Evolutionary conservation across 2,113 vertebrate species (phyloP), one percentile per base, ranked within the genome.

Genomic region (Ardeotis arabs): DNA sequence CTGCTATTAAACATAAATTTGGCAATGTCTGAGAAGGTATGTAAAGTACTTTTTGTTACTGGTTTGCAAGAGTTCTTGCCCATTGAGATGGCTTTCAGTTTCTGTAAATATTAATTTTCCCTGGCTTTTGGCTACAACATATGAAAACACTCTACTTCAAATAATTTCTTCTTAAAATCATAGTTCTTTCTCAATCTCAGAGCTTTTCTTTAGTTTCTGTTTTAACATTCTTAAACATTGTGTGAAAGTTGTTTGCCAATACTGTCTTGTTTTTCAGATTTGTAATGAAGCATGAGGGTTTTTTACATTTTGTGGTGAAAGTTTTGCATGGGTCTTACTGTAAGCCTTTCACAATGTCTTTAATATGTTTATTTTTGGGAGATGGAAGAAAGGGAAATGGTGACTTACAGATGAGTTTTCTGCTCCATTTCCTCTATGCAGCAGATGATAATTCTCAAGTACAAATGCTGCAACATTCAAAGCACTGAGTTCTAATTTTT

Each of bases 301-400:
- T 97, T 96, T 97, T 97, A 95, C 82, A 94, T 95, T 89, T 91
- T 95, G 93, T 66, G 91, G 96, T 90, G 55, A 69, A 97, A 91
- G 59, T 91, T 97, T 96, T 96, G 93, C 94, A 96, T 96, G 87
- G 77, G 62, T 69, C 89, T 95, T 96, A 72, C 84, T 93, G 94
- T 87, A 91, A 95, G 79, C 35, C 91, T 95, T 94, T 94, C 84
- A 83, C 47, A 78, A 69, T 86, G 31, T 90, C 44, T 96, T 96
- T 66, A 72, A 79, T 80, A 95, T 77, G 83, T 84, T 94, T 96
- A 94, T 91, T 96, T 95, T 91, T 10, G 78, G 62, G 72, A 94
- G 55, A 37, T 73, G 59, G 84, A 89, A 93, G 93, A 82, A 94
- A 87, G 70, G 91, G 93, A 96, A 96, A 96, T 39, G 76, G 81